phyloP scores from a whole-genome alignment of 2,888 invertebrate species.

The Dryobota labecula region DNA sequence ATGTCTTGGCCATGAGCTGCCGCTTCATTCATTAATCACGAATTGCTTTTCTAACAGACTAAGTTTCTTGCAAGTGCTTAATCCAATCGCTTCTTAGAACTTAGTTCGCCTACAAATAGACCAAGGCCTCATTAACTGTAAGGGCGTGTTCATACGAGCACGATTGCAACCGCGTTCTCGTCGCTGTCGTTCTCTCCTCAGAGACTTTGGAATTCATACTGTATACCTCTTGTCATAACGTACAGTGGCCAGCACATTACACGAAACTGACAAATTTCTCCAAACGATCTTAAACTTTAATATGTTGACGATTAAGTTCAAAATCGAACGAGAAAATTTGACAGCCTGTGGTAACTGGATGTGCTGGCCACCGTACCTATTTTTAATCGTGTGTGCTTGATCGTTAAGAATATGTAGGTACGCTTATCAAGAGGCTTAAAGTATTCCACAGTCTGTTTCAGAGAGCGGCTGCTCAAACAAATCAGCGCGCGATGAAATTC shows the following conservation, averaged over 20 bases:
- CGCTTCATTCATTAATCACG: background rate
- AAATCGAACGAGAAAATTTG: too few relatives aligned
- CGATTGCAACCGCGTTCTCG: background rate
- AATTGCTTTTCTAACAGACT: background rate
- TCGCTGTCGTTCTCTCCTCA: background rate
- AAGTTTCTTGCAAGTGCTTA: background rate
- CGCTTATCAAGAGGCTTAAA: background rate
- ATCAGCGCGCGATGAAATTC: too few relatives aligned
- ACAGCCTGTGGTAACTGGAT: too few relatives aligned
- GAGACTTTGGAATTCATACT: background rate
- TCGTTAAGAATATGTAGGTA: background rate
- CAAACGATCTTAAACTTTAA: too few relatives aligned
- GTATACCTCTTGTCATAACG: background rate
- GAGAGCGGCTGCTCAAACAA: background rate
- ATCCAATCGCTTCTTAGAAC: background rate
- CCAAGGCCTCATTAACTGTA: background rate
- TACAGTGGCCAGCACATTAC: too few relatives aligned
- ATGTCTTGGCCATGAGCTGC: background rate
- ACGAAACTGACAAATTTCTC: too few relatives aligned
- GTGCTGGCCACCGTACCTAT: too few relatives aligned
- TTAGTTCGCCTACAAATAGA: background rate
- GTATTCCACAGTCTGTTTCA: background rate
- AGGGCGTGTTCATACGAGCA: too few relatives aligned
- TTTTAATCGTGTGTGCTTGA: background rate
- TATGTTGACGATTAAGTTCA: too few relatives aligned